Evolutionary conservation across 2,797 vertebrate genomes (phyloP), one percentile per base, ranked within the genome.

Genomic region (Danio albolineatus): DNA sequence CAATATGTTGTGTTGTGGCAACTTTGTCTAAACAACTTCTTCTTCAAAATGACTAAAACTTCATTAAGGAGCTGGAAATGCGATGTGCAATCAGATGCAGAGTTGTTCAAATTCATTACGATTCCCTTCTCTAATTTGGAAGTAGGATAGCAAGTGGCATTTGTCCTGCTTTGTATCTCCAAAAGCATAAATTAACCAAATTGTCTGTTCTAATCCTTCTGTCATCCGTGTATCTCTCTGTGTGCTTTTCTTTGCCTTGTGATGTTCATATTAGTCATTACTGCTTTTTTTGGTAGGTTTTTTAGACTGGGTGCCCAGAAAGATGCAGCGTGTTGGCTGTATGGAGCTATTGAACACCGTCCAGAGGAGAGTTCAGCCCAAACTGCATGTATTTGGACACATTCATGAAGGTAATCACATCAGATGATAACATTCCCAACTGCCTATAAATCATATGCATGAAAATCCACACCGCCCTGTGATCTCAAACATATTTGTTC

Each of bases 221-320:
- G 5, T 57, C 39, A 60, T 36, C 36, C 6, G 4, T 14, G 44
- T 21, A 43, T 56, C 1, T 28, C 17, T 69, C 14, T 28, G 6
- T 16, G 2, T 70, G 13, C 53, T 17, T 57, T 4, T 66, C 12
- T 80, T 14, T 84, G 54, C 57, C 39, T 1, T 61, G 14, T 44
- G 36, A 36, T 67, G 38, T 19, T 78, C 14, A 38, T 60, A 5
- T 48, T 59, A 38, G 17, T 43, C 44, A 59, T 60, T 41, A 28
- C n/a, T 14, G 6, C 1, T 14, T 51, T 62, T 36, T 69, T 71
- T 82, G 38, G 46, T 88, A 98, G 97, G 97, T 76, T 99, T 99
- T 87, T 92, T 98, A 86, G 97, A 99, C 89, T 99, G 97, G 97
- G 97, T 99, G 76, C 97, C 97, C 5, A 97, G 96, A 91, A 98